Evolutionary conservation across 2,888 invertebrate genomes (phyloP), one percentile per base, ranked within the genome.

Genomic region (Salticus scenicus): DNA sequence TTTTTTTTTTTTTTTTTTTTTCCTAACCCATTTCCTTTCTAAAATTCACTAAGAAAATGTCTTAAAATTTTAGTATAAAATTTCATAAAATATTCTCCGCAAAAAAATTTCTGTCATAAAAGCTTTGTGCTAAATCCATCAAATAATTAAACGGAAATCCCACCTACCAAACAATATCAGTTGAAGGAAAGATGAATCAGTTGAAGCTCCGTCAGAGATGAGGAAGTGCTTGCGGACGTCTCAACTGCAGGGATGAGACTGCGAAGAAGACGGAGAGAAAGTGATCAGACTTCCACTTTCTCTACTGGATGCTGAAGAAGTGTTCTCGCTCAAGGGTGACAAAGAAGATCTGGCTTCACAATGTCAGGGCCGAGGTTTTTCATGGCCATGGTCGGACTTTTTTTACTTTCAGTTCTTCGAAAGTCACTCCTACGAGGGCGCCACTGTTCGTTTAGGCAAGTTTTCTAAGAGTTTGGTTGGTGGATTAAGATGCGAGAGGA

Each of bases 281-380:
- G 37, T 63, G 63, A 30, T n/a, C 24, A 12, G 37, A 12, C 20
- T 30, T 42, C 41, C 41, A 47, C 75, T 66, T 67, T 75, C 66
- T 47, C 75, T 30, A 31, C 42, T 30, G 41, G 66, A 47, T 12
- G 47, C 47, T 47, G 17, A 17, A 47, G 47, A 47, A 2, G 17
- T 47, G 8, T 17, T 47, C 47, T 47, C 47, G 17, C 47, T 67
- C 69, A 47, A 71, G 63, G 57, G 71, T 63, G 63, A 30, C 30
- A 37, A 64, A 17, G 17, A 12, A 63, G 70, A 71, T 78, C 70
- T 78, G 47, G 75, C 75, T 20, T 66, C 10, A 31, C 71, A 78
- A 71, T 78, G 78, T 78, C 78, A 78, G 70, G 78, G 78, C 27
- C 57, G 66, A 24, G 20, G 47, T 75, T 75, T 66, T 75, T 75